These are phyloP conservation scores for Isoperla grammatica DNA, from an alignment of 2,888 invertebrate genomes.

Conservation along the genomic window DNA sequence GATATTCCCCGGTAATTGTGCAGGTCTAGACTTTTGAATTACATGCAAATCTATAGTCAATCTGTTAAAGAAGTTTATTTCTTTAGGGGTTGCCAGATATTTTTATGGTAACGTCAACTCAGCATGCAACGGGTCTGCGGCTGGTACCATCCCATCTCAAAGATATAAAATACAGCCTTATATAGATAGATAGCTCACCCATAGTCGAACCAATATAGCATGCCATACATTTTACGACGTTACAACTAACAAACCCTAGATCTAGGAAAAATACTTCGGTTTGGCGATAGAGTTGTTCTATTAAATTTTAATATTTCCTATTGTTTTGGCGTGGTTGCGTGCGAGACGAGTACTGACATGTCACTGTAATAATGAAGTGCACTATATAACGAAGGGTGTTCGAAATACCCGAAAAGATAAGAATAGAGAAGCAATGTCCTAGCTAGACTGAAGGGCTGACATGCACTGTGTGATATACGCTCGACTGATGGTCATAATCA, in stretches of 20 bases:
- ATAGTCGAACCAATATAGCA: no score
- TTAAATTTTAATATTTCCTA: conserved; percentile 6
- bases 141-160: no score
- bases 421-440: background rate
- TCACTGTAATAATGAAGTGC: background rate
- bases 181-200: no score
- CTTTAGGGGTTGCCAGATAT: background rate
- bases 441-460: no score
- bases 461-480: no score
- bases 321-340: background rate
- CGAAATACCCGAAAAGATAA: no score
- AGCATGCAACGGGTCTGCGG: background rate
- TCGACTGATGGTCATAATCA: no score
- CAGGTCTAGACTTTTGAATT: conserved; percentile 8
- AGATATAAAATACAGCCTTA: no score
- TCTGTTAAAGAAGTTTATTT: conserved; percentile 9
- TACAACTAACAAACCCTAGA: no score
- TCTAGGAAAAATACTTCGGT: background rate
- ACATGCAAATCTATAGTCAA: conserved; percentile 6
- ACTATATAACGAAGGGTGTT: background rate
- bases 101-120: conserved; percentile 3
- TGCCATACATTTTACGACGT: no score
- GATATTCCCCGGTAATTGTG: conserved; percentile 2
- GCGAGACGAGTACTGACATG: background rate
- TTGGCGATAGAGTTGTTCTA: background rate